Evolutionary conservation across 1,140 invertebrate genomes (phyloP).

Genomic region (Pseudomyrmex concolor): DNA sequence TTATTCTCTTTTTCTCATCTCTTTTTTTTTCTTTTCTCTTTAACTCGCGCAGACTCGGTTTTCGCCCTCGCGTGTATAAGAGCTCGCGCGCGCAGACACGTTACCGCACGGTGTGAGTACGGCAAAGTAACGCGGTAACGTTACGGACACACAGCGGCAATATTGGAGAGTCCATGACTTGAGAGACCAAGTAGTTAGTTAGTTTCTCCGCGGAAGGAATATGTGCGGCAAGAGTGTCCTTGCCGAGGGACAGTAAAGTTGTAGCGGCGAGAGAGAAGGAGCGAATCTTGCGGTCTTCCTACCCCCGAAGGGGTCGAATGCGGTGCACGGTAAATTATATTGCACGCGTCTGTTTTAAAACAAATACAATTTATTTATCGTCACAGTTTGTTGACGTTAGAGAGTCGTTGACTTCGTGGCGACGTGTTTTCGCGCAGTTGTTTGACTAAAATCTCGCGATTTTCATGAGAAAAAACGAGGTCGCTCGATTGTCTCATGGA

Average conservation of each 20-base stretch:
- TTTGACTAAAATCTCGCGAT: not conserved
- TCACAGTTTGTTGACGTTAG: slow-evolving; percentile 15
- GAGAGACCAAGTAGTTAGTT: slow-evolving; percentile 63
- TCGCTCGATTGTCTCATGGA: slow-evolving; percentile 75
- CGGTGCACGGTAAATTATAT: slow-evolving; percentile 43
- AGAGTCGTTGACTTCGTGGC: not conserved
- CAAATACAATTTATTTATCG: slow-evolving; percentile 64
- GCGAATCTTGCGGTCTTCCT: slow-evolving; percentile 43
- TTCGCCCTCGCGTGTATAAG: slow-evolving; percentile 57
- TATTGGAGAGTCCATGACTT: slow-evolving; percentile 83
- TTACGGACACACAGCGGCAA: slow-evolving; percentile 75
- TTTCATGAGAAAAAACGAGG: not conserved
- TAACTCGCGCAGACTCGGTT: slow-evolving; percentile 32
- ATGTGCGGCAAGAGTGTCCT: slow-evolving; percentile 32
- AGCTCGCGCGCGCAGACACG: slow-evolving; percentile 48
- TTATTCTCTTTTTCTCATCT: slow-evolving; percentile 62
- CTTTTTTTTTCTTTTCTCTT: slow-evolving; percentile 61
- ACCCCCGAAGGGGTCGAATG: slow-evolving; percentile 23
- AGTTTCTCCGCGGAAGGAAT: not conserved
- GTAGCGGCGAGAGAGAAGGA: slow-evolving; percentile 5
- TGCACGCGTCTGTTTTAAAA: slow-evolving; percentile 53
- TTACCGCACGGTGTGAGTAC: slow-evolving; percentile 43
- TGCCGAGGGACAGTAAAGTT: slow-evolving; percentile 58
- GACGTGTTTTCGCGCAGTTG: slow-evolving; percentile 23
- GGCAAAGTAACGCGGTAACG: slow-evolving; percentile 64